Base-by-base conservation (phyloP, 1,140 invertebrate species). In the Tetramorium alpestre region DNA sequence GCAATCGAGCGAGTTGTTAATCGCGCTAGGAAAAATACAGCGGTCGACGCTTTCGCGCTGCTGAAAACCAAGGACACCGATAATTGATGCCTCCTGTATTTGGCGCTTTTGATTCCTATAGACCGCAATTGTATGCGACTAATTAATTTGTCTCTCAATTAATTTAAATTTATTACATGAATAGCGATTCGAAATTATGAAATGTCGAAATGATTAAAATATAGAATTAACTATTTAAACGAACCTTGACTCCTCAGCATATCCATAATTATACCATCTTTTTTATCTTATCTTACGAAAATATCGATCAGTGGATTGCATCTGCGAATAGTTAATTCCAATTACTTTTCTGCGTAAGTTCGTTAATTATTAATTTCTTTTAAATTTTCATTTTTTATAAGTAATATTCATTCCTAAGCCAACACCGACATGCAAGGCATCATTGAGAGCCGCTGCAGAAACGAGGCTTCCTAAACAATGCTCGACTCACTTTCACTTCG, bases 391-490 rank as follows among this genome's bases (percentile, higher is more conserved):
- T 60, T 16, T 47, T 60, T 41, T 56, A 11, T 33, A 8, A 76
- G 22, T 28, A 22, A 69, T 44, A 47, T 8, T 38, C 44, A 75
- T 28, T 60, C 28, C 81, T 64, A 49, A 85, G 58, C 51, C 25
- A 2, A 81, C n/a, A 44, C 13, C 18, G 28, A 44, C 38, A 13
- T 49, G 38, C 38, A 82, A 58, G 54, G n/a, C 54, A 69, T 76
- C 73, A 90, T 91, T 94, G 94, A 94, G 93, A 91, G 89, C 90
- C 93, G 92, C 94, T 94, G 93, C 38, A 87, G n/a, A 60, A 62
- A 87, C 91, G 93, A 94, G 93, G 94, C 95, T 95, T 95, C 95
- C 94, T 95, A 95, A 95, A 95, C 95, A 95, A 95, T 95, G 89
- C 94, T 92, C 92, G 92, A 93, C 93, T 95, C 92, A 95, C 94